A percentile compares a stretch with the other conserved stretches of the same genome.
phyloP scores from a whole-genome alignment of 2,888 invertebrate genomes.

The Parnassius glacialis region DNA sequence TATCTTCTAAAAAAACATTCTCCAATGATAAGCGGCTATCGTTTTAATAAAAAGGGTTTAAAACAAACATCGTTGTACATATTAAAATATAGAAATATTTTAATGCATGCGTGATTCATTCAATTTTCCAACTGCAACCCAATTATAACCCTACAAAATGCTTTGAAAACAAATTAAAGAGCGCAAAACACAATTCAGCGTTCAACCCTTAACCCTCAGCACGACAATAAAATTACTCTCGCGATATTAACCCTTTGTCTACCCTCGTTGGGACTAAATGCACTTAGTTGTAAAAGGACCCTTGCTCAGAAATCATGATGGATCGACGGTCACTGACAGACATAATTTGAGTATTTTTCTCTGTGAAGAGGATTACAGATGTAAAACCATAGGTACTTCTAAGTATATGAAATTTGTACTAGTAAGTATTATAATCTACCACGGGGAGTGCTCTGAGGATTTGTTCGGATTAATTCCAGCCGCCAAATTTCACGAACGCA shows the following conservation, averaged over 20 bases:
- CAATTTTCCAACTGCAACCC: background rate
- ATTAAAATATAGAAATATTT: too few relatives aligned
- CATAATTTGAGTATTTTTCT: background rate
- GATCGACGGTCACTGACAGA: slow-evolving; percentile 44
- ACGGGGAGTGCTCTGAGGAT: too few relatives aligned
- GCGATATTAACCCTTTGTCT: slow-evolving; percentile 54
- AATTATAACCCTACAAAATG: slow-evolving; percentile 36
- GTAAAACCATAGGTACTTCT: background rate
- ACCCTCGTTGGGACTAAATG: slow-evolving; percentile 39
- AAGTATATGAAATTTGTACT: too few relatives aligned
- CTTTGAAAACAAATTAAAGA: slow-evolving; percentile 71
- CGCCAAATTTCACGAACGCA: too few relatives aligned
- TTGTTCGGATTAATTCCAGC: too few relatives aligned
- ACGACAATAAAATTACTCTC: slow-evolving; percentile 63
- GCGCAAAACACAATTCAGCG: slow-evolving; percentile 68
- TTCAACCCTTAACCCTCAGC: slow-evolving; percentile 64
- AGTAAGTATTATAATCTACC: too few relatives aligned
- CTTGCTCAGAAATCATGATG: slow-evolving; percentile 55
- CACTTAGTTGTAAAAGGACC: slow-evolving; percentile 43
- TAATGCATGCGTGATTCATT: background rate
- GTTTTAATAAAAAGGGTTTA: too few relatives aligned
- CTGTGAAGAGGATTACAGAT: background rate
- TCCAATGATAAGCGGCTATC: too few relatives aligned
- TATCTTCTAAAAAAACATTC: too few relatives aligned
- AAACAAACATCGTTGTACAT: too few relatives aligned